Base-by-base conservation (phyloP, 2,888 invertebrate genomes). In the Cryptocephalus primarius region DNA sequence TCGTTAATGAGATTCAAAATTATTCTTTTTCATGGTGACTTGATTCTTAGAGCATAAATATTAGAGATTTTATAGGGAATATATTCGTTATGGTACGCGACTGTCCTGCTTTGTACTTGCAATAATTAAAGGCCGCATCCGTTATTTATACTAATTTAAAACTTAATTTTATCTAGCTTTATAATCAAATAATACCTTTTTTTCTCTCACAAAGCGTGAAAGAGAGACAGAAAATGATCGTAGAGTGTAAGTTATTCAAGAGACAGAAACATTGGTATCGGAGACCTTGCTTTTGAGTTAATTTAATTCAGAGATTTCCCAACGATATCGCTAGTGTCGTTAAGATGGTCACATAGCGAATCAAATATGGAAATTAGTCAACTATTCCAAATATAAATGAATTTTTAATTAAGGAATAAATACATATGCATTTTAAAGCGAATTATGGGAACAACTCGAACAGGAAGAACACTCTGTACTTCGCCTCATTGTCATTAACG, bases 331-430 rank as follows among this genome's bases (percentile, higher is more conserved):
- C 56, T 58, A 60, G 58, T 65, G 65, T 65, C 65, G 64, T 65
- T 65, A 65, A 63, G 62, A 59, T 62, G 61, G 60, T 59, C 65
- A 65, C 63, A 60, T 59, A 65, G 62, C 65, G 64, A 62, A 64
- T 63, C 65, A 62, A 60, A 63, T 64, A 65, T 63, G 63, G 61
- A 65, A 60, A 65, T 65, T 62, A 64, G 63, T 64, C 61, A 63
- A 63, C 64, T 62, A 60, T 58, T 61, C 60, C 58, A 60, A 58
- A 61, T 59, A 63, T 58, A 59, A 60, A 62, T 62, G 61, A 63
- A 63, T 61, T 62, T 62, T 61, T 64, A 63, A 63, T 63, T 64
- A 62, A 58, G 57, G 56, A 58, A 63, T 60, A 60, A 62, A 63
- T 63, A 60, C 61, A 63, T 62, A 61, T 61, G 60, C 62, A 64